phyloP scores from a whole-genome alignment of 2,797 vertebrate species.

The Bothrops alternatus region DNA sequence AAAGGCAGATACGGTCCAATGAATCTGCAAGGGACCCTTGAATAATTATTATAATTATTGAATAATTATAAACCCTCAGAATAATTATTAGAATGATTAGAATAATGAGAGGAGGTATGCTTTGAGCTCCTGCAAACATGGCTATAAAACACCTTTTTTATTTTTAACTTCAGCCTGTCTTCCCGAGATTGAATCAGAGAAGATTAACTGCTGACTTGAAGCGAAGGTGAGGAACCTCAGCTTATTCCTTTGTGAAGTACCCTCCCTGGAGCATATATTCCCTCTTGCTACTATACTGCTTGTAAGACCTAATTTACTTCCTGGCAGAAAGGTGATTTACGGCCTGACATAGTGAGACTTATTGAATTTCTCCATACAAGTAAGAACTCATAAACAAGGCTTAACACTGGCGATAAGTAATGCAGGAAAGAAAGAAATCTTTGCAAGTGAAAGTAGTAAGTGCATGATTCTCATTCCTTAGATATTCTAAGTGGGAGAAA shows the following conservation, averaged over 20 bases:
- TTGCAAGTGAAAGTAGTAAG: not conserved
- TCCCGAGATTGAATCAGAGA: not conserved
- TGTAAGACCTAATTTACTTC: conserved; percentile 52
- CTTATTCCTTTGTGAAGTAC: not conserved
- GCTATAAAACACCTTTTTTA: not conserved
- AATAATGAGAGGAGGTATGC: not conserved
- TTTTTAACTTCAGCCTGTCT: not conserved
- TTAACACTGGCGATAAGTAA: not conserved
- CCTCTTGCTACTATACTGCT: conserved; percentile 40
- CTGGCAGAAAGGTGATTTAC: conserved; percentile 11
- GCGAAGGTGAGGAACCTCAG: not conserved
- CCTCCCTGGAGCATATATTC: not conserved
- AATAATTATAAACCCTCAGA: not conserved
- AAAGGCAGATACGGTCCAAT: not conserved
- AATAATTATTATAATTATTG: not conserved
- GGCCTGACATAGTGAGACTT: not conserved
- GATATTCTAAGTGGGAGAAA: not conserved
- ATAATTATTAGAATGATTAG: not conserved
- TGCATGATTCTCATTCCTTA: not conserved
- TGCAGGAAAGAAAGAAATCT: not conserved
- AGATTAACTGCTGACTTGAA: not conserved
- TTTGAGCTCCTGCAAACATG: not conserved
- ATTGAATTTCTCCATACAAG: not conserved
- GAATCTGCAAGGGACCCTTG: not conserved
- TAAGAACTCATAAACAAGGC: not conserved